Evolutionary conservation across 2,113 vertebrate genomes (phyloP).

Genomic region (Serinus canaria): DNA sequence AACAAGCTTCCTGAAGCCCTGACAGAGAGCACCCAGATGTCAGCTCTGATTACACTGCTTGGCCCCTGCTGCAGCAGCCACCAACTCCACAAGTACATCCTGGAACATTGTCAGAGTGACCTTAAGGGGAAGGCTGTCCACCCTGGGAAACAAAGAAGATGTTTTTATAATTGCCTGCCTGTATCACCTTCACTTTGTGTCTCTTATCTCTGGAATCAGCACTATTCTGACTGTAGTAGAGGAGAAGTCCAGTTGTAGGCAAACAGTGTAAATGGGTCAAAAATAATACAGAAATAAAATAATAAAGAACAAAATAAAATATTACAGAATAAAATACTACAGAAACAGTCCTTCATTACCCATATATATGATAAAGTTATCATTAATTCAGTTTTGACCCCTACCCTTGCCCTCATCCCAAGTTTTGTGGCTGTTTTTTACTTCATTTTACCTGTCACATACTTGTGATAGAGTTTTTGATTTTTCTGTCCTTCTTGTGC

Average conservation of each 20-base stretch:
- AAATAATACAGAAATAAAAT: not conserved
- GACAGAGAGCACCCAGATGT: slow-evolving; percentile 45
- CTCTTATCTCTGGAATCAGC: not conserved
- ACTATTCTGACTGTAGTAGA: not conserved
- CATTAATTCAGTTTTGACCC: not conserved
- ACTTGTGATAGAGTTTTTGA: not conserved
- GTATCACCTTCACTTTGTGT: not conserved
- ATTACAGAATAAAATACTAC: not conserved
- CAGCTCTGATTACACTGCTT: slow-evolving; percentile 16
- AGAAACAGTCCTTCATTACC: not conserved
- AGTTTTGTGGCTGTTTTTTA: not conserved
- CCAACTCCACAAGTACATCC: slow-evolving; percentile 17
- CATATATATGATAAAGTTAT: not conserved
- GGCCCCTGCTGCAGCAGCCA: not conserved
- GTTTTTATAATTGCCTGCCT: slow-evolving; percentile 19
- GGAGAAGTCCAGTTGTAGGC: not conserved
- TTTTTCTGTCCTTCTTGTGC: not conserved
- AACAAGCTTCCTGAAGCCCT: slow-evolving; percentile 46
- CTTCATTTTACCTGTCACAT: not conserved
- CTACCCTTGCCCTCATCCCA: not conserved
- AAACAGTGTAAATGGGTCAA: not conserved
- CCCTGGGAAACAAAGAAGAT: slow-evolving; percentile 15
- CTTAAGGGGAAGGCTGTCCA: slow-evolving; percentile 12
- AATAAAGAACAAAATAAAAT: not conserved
- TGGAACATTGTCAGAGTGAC: slow-evolving; percentile 33